These are phyloP conservation scores for Apantesis nais DNA, from an alignment of 2,888 invertebrate genomes.

Conservation along the genomic window DNA sequence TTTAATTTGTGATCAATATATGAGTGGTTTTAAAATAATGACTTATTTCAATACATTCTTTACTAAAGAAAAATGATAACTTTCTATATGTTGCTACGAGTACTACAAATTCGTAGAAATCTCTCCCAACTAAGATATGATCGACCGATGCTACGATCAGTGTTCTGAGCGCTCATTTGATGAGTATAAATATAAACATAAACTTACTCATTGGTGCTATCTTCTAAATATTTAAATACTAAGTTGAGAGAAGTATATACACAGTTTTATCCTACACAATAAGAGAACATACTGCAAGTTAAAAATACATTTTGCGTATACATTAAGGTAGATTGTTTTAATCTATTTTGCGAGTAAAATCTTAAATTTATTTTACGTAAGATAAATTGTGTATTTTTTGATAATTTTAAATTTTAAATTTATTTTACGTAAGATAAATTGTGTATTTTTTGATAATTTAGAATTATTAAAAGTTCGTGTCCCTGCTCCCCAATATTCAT, in stretches of 20 bases:
- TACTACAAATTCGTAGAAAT: neutral
- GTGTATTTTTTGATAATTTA: neutral
- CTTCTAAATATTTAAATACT: neutral
- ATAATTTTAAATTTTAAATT: neutral
- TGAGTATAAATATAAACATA: neutral
- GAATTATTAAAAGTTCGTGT: neutral
- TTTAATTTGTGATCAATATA: neutral
- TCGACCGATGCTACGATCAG: neutral
- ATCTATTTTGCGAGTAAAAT: no score
- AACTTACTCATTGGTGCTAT: neutral
- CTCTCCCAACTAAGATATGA: no score
- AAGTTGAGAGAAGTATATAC: neutral
- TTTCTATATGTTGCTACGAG: neutral
- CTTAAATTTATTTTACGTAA: neutral
- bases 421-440: neutral
- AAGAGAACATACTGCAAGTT: no score
- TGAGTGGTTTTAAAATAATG: neutral
- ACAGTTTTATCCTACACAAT: neutral
- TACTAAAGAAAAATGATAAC: neutral
- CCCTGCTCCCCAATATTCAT: neutral
- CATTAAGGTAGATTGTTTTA: no score
- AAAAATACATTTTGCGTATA: no score
- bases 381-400: neutral
- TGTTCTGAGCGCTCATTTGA: neutral
- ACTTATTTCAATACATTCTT: neutral